These are phyloP conservation scores for Sialis lutaria DNA, from an alignment of 2,888 invertebrate species.

Conservation along the genomic window DNA sequence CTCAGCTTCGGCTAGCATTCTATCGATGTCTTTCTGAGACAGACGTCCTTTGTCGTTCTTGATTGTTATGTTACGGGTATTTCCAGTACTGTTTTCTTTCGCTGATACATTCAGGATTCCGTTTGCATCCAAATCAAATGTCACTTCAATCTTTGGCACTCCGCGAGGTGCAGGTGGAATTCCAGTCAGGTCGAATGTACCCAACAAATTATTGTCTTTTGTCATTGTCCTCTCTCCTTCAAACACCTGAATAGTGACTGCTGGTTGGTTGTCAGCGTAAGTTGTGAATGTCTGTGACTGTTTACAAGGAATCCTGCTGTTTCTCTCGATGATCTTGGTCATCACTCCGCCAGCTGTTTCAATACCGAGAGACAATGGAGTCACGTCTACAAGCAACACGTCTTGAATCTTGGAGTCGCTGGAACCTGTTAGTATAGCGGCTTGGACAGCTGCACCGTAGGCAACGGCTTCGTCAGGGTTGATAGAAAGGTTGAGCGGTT, in stretches of 20 bases:
- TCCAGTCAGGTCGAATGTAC: slow-evolving; percentile 46
- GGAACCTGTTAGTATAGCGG: slow-evolving; percentile 20
- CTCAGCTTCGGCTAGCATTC: slow-evolving; percentile 61
- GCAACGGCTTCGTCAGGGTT: slow-evolving; percentile 25
- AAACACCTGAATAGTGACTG: slow-evolving; percentile 37
- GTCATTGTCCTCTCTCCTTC: slow-evolving; percentile 67
- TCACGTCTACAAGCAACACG: slow-evolving; percentile 48
- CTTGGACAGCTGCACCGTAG: slow-evolving; percentile 23
- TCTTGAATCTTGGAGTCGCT: slow-evolving; percentile 58
- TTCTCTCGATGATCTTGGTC: slow-evolving; percentile 41
- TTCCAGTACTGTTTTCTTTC: slow-evolving; percentile 41
- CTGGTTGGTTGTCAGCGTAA: slow-evolving; percentile 48
- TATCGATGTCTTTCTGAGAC: slow-evolving; percentile 65
- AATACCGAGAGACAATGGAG: slow-evolving; percentile 52
- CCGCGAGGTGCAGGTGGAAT: slow-evolving; percentile 53
- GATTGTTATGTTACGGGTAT: slow-evolving; percentile 58
- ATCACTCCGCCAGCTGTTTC: slow-evolving; percentile 72
- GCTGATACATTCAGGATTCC: slow-evolving; percentile 41
- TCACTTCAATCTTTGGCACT: slow-evolving; percentile 49
- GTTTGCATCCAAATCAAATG: slow-evolving; percentile 57
- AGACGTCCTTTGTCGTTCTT: slow-evolving; percentile 69
- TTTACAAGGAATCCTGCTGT: slow-evolving; percentile 35
- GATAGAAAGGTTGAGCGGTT: slow-evolving; percentile 20
- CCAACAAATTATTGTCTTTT: slow-evolving; percentile 57
- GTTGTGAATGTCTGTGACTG: slow-evolving; percentile 43